Conservation (phyloP, 2,888 invertebrate species). For the Drosophila dives region DNA sequence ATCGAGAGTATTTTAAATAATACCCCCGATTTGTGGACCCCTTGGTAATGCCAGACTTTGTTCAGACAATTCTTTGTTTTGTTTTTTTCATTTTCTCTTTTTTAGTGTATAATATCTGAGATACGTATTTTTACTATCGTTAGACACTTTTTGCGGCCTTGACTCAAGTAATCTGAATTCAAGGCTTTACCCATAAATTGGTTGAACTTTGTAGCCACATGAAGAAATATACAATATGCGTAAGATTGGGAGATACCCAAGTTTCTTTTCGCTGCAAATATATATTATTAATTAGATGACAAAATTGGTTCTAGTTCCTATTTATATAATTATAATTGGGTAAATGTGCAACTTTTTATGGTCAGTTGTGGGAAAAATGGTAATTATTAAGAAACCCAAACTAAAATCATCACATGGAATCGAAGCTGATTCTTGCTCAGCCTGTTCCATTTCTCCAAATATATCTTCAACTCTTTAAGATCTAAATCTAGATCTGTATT, state of each 20-base stretch:
- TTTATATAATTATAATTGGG: too few relatives aligned
- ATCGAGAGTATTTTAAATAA: slow-evolving; percentile 10
- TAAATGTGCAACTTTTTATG: too few relatives aligned
- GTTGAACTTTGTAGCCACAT: background rate
- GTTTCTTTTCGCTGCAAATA: background rate
- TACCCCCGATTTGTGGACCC: slow-evolving; percentile 8
- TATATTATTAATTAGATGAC: background rate
- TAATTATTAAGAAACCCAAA: too few relatives aligned
- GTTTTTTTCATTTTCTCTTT: background rate
- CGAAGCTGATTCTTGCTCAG: background rate
- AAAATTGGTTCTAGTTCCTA: background rate
- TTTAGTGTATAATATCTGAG: background rate
- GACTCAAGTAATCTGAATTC: background rate
- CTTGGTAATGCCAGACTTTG: background rate
- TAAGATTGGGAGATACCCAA: background rate
- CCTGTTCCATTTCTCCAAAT: too few relatives aligned
- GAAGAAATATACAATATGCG: too few relatives aligned
- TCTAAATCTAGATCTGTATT: background rate
- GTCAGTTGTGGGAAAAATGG: too few relatives aligned
- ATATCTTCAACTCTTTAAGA: background rate
- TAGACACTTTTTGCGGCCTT: background rate
- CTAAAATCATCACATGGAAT: background rate
- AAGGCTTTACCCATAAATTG: background rate
- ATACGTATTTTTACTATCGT: background rate
- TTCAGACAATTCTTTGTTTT: background rate